Base-by-base conservation (phyloP, 2,888 invertebrate species). In the Diogma glabrata region DNA sequence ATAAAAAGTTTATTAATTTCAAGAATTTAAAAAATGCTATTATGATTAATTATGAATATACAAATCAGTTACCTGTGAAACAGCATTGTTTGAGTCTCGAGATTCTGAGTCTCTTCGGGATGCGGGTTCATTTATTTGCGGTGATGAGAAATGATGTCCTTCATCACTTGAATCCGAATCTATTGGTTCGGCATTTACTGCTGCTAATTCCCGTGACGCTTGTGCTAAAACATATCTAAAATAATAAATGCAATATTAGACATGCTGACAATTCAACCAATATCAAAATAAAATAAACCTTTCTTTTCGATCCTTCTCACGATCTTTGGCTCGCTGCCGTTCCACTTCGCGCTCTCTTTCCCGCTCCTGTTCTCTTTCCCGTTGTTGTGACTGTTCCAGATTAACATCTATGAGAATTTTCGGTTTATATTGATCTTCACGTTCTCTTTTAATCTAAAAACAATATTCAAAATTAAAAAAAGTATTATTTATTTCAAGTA, bases 401-500 rank as follows among this genome's bases (percentile, higher is more conserved):
- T 77, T 77, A 7, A 79, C 80, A 68, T 82, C 81, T 57, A 91
- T 82, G 51, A 91, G 75, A 57, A 90, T 79, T 61, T 85, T 82
- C 50, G 93, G 92, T 67, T 79, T 81, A 70, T 92, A 89, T 64
- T 82, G 79, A 63, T 84, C 87, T 64, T 92, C 92, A 47, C 84
- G 77, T 66, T 85, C 84, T 58, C 78, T 77, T 64, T 83, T 78
- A n/a, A 48, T 16, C 36, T 36, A 36, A 7, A 14, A 36, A 14
- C 16, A 14, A 33, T 12, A 45, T n/a, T 23, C 19, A 6, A 47
- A n/a, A 28, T 9, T 22, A 46, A 5, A 17, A 49, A 49, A 6
- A 5, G 24, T 45, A 51, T 54, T 58, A 61, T 14, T 3, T 24
- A 7, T 24, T 8, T 14, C n/a, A n/a, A n/a, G n/a, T n/a, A n/a